Conservation (phyloP, 2,888 invertebrate species). For the Mycalesis mineus region DNA sequence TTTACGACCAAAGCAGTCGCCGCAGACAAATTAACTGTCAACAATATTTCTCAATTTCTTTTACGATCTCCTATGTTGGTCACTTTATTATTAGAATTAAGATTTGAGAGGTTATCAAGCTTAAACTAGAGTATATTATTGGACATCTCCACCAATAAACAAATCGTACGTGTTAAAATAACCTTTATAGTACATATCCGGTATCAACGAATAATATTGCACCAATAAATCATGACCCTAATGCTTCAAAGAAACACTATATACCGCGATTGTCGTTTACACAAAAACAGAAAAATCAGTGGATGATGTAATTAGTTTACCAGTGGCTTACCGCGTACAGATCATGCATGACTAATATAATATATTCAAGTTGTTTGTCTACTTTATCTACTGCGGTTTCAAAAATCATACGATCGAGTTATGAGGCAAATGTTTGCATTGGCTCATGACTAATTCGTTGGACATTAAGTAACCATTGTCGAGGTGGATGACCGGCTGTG, state of each 20-base stretch:
- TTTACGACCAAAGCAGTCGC: not conserved
- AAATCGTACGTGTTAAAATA: too few relatives aligned
- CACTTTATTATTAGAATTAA: not conserved
- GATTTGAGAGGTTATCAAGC: not conserved
- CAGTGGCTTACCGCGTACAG: conserved; percentile 17
- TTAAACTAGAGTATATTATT: not conserved
- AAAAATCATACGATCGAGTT: conserved; percentile 47
- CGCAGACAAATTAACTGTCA: not conserved
- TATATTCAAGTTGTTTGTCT: conserved; percentile 35
- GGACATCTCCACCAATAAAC: not conserved
- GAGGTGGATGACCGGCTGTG: conserved; percentile 67
- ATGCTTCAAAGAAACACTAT: not conserved
- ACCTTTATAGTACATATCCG: too few relatives aligned
- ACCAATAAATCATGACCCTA: not conserved
- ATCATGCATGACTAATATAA: conserved; percentile 39
- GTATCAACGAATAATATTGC: too few relatives aligned
- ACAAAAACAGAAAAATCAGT: not conserved
- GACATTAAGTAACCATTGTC: conserved; percentile 65
- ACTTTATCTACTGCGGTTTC: conserved; percentile 46
- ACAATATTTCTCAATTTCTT: conserved; percentile 5
- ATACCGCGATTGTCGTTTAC: not conserved
- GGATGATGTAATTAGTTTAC: conserved; percentile 4
- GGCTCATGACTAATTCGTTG: conserved; percentile 61
- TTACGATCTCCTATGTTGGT: conserved; percentile 1
- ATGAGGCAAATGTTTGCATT: conserved; percentile 50